phyloP scores from a whole-genome alignment of 2,113 vertebrate genomes.

The Stegostoma tigrinum region DNA sequence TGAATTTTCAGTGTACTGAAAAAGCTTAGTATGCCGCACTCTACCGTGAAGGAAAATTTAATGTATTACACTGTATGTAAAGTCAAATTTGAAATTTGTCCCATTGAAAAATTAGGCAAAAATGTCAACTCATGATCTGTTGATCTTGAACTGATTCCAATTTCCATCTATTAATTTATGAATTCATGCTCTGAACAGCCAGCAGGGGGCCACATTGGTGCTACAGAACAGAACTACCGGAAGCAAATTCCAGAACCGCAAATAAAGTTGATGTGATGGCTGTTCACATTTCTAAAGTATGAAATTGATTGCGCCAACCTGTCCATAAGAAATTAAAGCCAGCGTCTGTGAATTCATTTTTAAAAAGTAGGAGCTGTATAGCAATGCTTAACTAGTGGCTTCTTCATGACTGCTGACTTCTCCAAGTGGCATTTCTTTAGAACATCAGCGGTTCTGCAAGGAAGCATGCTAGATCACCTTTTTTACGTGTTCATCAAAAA shows the following conservation, averaged over 20 bases:
- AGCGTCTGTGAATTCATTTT: not conserved
- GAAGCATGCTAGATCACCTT: not conserved
- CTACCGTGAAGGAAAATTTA: not conserved
- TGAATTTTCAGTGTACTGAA: not conserved
- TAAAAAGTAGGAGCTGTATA: not conserved
- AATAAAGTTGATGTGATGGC: not conserved
- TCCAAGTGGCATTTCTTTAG: not conserved
- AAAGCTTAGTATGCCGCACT: not conserved
- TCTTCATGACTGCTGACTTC: not conserved
- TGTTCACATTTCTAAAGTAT: not conserved
- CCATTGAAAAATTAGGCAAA: not conserved
- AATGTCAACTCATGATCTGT: not conserved
- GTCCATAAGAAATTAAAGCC: not conserved
- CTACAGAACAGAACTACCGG: not conserved
- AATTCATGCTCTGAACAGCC: not conserved
- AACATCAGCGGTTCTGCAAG: not conserved
- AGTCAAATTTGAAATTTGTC: not conserved
- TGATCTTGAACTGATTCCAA: not conserved
- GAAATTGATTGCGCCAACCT: not conserved
- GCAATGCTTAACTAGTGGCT: not conserved
- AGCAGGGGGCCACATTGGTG: slow-evolving; percentile 18
- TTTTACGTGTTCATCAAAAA: not conserved
- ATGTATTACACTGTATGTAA: not conserved
- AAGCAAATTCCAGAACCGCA: not conserved
- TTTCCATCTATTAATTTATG: not conserved